phyloP scores from a whole-genome alignment of 2,113 vertebrate species.

The Ciconia boyciana region DNA sequence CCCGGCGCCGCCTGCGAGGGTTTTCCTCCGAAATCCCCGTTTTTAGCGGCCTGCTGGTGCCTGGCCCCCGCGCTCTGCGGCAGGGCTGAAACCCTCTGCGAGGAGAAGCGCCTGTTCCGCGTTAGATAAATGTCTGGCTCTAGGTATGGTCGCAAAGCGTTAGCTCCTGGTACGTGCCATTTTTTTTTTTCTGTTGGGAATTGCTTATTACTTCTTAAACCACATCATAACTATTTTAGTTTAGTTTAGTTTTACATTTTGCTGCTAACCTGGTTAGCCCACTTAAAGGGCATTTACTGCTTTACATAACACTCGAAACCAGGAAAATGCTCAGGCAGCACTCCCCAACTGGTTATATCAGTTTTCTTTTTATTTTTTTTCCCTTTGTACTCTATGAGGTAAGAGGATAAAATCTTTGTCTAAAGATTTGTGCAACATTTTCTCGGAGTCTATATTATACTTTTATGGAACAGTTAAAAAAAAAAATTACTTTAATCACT shows the following conservation, averaged over 20 bases:
- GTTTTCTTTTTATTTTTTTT: not conserved
- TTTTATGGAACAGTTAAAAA: not conserved
- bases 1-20: not conserved
- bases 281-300: not conserved
- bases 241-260: not conserved
- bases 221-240: rapidly evolving
- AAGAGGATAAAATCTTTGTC: not conserved
- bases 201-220: not conserved
- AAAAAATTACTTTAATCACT: too few relatives aligned
- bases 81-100: not conserved
- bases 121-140: not conserved
- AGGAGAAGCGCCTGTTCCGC: not conserved
- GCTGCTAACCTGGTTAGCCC: not conserved
- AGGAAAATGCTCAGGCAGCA: not conserved
- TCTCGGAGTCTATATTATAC: not conserved
- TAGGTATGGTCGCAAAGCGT: not conserved
- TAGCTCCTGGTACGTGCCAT: not conserved
- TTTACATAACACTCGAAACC: not conserved
- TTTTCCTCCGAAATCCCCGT: not conserved
- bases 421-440: not conserved
- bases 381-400: not conserved
- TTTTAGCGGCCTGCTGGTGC: not conserved
- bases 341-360: not conserved
- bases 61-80: not conserved
- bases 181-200: not conserved